These are phyloP conservation scores for Misgurnus anguillicaudatus DNA, from an alignment of 2,113 vertebrate genomes.

Conservation along the genomic window DNA sequence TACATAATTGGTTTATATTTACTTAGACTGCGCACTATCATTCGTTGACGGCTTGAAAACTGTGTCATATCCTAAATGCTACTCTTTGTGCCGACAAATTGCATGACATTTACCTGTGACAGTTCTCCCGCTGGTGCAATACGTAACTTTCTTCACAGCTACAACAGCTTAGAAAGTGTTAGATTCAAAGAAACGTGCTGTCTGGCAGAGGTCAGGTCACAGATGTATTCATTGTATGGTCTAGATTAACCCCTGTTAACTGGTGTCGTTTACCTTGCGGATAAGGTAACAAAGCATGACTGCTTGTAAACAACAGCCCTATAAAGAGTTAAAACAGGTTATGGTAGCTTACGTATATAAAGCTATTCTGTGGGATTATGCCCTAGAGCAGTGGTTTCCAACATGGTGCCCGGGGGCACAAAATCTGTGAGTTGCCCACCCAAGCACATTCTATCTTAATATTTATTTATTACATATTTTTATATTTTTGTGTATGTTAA, in stretches of 20 bases:
- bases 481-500: too few relatives aligned
- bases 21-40: constrained; percentile 68
- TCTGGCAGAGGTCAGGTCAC: constrained; percentile 1
- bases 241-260: not conserved
- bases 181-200: not conserved
- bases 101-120: constrained; percentile 56
- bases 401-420: too few relatives aligned
- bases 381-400: too few relatives aligned
- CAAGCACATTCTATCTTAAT: too few relatives aligned
- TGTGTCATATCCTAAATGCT: constrained; percentile 61
- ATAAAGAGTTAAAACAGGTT: not conserved
- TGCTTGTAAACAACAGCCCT: constrained; percentile 15
- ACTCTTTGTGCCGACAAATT: constrained; percentile 61
- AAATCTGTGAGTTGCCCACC: too few relatives aligned
- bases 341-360: not conserved
- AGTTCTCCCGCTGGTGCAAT: constrained; percentile 18
- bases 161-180: not conserved
- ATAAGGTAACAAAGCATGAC: constrained; percentile 2
- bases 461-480: too few relatives aligned
- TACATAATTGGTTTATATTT: constrained; percentile 74
- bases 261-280: not conserved
- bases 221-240: not conserved
- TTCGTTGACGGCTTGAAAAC: constrained; percentile 58
- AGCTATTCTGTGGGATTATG: too few relatives aligned
- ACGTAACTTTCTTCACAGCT: constrained; percentile 1